phyloP scores from a whole-genome alignment of 2,797 vertebrate species.

The Hyperoplus lanceolatus region DNA sequence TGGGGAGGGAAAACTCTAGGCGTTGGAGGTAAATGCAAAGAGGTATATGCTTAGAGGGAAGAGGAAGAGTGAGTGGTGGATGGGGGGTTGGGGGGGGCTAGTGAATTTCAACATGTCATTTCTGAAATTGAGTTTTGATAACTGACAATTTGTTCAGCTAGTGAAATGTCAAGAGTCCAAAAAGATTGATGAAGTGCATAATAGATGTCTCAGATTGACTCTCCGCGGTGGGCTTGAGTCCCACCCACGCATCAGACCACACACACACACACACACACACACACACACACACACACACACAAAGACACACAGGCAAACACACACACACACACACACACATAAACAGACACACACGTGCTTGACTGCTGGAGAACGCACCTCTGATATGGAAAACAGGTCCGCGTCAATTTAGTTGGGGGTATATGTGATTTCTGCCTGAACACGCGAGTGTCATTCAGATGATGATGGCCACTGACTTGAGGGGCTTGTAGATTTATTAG shows the following conservation, averaged over 20 bases:
- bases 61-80: conserved; percentile 54
- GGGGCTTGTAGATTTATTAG: conserved; percentile 67
- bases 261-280: conserved; percentile 24
- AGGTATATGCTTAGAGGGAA: conserved; percentile 42
- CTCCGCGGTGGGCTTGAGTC: conserved; percentile 81
- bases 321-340: conserved; percentile 19
- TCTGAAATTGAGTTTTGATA: conserved; percentile 90
- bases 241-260: conserved; percentile 77
- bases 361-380: conserved; percentile 64
- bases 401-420: conserved; percentile 72
- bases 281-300: conserved; percentile 20
- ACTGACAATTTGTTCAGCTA: conserved; percentile 88
- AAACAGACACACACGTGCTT: conserved; percentile 38
- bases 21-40: conserved; percentile 55
- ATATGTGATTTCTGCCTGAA: conserved; percentile 79
- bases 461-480: conserved; percentile 61
- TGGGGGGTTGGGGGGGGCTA: conserved; percentile 45
- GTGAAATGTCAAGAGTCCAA: conserved; percentile 87
- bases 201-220: conserved; percentile 86
- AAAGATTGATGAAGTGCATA: conserved; percentile 89
- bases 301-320: conserved; percentile 23
- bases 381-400: conserved; percentile 78
- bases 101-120: conserved; percentile 87
- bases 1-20: conserved; percentile 25
- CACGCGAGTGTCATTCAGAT: conserved; percentile 76